Percentiles rank a stretch among this genome's conserved stretches.
Evolutionary conservation across 2,113 vertebrate species (phyloP).

Genomic region (Chaenogobius annularis): DNA sequence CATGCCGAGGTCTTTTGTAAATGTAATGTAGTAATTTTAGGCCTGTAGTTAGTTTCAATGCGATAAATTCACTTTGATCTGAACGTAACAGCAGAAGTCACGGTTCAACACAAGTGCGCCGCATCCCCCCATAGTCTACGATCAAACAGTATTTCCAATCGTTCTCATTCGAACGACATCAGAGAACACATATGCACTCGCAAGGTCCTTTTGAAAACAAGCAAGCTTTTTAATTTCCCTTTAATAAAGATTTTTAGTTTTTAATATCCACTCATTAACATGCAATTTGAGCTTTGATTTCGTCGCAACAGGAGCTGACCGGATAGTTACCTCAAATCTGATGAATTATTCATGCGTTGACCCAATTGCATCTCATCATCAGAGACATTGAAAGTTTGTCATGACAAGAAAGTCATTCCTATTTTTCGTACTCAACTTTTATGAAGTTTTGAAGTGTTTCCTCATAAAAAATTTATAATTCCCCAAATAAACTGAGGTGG

Average conservation of each 20-base stretch:
- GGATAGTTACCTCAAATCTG: neutral
- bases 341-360: neutral
- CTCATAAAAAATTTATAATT: too few relatives aligned
- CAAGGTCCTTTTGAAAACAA: slow-evolving; percentile 48
- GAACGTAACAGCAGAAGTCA: neutral
- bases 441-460: too few relatives aligned
- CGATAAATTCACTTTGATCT: neutral
- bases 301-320: neutral
- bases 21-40: neutral
- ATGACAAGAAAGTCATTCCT: too few relatives aligned
- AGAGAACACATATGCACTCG: slow-evolving; percentile 6
- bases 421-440: too few relatives aligned
- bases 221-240: neutral
- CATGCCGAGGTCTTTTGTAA: too few relatives aligned
- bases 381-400: too few relatives aligned
- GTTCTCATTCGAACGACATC: slow-evolving; percentile 54
- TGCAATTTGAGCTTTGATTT: neutral
- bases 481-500: too few relatives aligned
- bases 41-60: neutral
- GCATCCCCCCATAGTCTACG: slow-evolving; percentile 17
- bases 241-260: neutral
- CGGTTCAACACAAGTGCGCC: neutral
- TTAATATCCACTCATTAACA: neutral
- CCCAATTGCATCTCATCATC: neutral
- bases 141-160: slow-evolving; percentile 53